Conservation (phyloP, 1,140 invertebrate genomes). For the Chionoecetes opilio region DNA sequence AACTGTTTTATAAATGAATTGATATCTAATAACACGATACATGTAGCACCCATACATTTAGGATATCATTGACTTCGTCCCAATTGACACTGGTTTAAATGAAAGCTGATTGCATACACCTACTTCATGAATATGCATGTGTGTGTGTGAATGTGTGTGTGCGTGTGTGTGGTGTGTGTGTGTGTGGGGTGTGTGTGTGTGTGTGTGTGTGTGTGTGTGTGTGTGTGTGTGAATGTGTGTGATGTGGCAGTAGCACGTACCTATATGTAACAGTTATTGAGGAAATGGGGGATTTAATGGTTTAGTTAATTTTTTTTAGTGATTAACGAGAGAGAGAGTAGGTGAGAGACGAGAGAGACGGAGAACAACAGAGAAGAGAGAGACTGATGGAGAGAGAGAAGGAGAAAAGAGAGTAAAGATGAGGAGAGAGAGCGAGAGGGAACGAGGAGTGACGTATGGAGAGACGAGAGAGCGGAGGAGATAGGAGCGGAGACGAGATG, state of each 20-base stretch:
- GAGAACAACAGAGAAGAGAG: too few species aligned
- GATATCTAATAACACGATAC: constrained; percentile 7
- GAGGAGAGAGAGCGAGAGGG: too few species aligned
- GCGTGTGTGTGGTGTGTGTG: constrained; percentile 24
- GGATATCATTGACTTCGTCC: not conserved
- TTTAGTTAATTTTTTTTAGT: not conserved
- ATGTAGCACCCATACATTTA: not conserved
- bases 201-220: too few species aligned
- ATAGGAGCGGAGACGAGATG: too few species aligned
- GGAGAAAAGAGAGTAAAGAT: too few species aligned
- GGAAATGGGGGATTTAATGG: not conserved
- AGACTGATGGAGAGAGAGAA: too few species aligned
- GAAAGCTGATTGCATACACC: constrained; percentile 18
- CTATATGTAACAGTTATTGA: not conserved
- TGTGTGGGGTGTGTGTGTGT: not conserved
- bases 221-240: too few species aligned
- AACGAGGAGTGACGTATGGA: too few species aligned
- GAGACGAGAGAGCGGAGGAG: too few species aligned
- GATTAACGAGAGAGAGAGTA: too few species aligned
- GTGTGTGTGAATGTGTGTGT: not conserved
- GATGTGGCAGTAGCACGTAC: not conserved
- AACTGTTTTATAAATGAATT: not conserved
- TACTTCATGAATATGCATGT: not conserved
- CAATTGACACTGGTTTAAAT: constrained; percentile 20
- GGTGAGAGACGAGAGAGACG: too few species aligned